A percentile compares a stretch with the other conserved stretches of the same genome.
Conservation (phyloP, 2,797 vertebrate species). For the Thunnus albacares region DNA sequence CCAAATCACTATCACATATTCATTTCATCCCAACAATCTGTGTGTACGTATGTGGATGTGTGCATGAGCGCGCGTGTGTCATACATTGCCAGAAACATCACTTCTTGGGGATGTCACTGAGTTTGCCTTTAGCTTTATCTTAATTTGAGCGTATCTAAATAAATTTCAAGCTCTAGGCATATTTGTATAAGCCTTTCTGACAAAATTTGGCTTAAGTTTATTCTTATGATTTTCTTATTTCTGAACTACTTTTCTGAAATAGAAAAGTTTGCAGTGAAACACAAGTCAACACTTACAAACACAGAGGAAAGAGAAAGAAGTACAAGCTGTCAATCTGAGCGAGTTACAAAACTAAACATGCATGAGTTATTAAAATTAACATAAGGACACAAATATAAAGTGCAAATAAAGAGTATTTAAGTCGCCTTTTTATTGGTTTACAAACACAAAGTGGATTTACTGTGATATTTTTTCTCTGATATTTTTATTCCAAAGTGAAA, state of each 20-base stretch:
- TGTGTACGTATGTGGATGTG: conserved; percentile 16
- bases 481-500: neutral
- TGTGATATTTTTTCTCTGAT: conserved; percentile 7
- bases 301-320: conserved; percentile 1
- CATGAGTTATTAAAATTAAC: conserved; percentile 20
- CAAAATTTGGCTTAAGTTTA: conserved; percentile 66
- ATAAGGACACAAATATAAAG: neutral
- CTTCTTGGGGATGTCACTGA: conserved; percentile 54
- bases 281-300: conserved; percentile 10
- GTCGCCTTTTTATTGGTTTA: conserved; percentile 1
- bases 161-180: conserved; percentile 71
- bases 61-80: conserved; percentile 4
- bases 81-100: conserved; percentile 53
- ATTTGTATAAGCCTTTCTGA: conserved; percentile 74
- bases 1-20: conserved; percentile 74
- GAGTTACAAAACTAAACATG: conserved; percentile 4
- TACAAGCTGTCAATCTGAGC: conserved; percentile 34
- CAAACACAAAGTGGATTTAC: neutral
- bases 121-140: conserved; percentile 66
- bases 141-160: conserved; percentile 76
- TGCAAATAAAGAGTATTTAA: neutral
- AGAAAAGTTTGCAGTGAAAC: conserved; percentile 56
- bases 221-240: conserved; percentile 57
- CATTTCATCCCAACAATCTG: conserved; percentile 65
- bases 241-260: conserved; percentile 59